Evolutionary conservation across 2,797 vertebrate genomes (phyloP).

Genomic region (Podargus strigoides): DNA sequence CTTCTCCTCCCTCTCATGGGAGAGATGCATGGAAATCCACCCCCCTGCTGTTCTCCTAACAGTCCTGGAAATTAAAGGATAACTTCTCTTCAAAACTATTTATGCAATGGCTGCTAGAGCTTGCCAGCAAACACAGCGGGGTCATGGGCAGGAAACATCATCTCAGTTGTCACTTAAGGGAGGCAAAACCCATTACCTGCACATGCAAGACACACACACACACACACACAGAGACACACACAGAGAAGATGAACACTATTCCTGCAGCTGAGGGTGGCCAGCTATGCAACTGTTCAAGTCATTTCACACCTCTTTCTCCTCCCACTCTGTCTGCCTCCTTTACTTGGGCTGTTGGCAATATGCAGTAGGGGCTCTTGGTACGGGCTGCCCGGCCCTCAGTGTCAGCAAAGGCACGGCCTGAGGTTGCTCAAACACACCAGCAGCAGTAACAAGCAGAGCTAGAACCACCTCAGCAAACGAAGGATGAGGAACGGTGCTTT

Average conservation of each 20-base stretch:
- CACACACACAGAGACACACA: background rate
- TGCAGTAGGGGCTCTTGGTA: background rate
- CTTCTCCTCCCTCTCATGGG: background rate
- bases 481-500: background rate
- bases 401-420: background rate
- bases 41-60: background rate
- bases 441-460: background rate
- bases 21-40: background rate
- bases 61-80: background rate
- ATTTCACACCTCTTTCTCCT: background rate
- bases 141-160: background rate
- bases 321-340: background rate
- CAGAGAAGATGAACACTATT: background rate
- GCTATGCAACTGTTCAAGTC: background rate
- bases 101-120: background rate
- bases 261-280: background rate
- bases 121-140: background rate
- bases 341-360: background rate
- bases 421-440: background rate
- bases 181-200: background rate
- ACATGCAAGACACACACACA: accelerated
- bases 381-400: accelerated
- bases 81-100: background rate
- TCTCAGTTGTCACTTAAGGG: background rate
- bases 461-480: background rate